A percentile compares a stretch with the other conserved stretches of the same genome.
Evolutionary conservation across 2,113 vertebrate genomes (phyloP).

Genomic region (Odocoileus virginianus): DNA sequence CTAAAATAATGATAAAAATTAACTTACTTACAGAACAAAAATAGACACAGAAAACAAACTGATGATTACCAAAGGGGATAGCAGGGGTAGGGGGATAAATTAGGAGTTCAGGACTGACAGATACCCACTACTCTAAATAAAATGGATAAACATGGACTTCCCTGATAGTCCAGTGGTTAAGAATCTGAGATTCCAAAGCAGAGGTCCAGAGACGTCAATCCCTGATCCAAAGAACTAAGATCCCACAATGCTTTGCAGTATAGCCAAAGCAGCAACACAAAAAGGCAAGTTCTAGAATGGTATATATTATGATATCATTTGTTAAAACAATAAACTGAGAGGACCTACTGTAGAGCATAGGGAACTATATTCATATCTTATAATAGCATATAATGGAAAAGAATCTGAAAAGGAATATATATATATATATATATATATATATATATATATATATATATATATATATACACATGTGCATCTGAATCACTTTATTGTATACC

Average conservation of each 20-base stretch:
- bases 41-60: not conserved
- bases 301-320: not conserved
- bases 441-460: too few relatives aligned
- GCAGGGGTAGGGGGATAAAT: not conserved
- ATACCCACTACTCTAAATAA: not conserved
- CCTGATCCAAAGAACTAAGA: not conserved
- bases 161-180: not conserved
- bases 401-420: not conserved
- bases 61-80: not conserved
- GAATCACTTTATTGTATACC: not conserved
- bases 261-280: not conserved
- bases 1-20: not conserved
- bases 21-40: not conserved
- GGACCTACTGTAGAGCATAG: not conserved
- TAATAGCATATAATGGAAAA: not conserved
- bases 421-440: not conserved
- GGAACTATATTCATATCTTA: not conserved
- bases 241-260: not conserved
- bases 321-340: not conserved
- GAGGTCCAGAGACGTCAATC: not conserved
- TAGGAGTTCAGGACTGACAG: not conserved
- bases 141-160: not conserved
- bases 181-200: not conserved
- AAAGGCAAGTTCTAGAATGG: not conserved
- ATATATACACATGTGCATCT: fast-evolving